These are phyloP conservation scores for Siderastrea siderea DNA, from an alignment of 92 coral and sea anemone species.

Conservation along the genomic window DNA sequence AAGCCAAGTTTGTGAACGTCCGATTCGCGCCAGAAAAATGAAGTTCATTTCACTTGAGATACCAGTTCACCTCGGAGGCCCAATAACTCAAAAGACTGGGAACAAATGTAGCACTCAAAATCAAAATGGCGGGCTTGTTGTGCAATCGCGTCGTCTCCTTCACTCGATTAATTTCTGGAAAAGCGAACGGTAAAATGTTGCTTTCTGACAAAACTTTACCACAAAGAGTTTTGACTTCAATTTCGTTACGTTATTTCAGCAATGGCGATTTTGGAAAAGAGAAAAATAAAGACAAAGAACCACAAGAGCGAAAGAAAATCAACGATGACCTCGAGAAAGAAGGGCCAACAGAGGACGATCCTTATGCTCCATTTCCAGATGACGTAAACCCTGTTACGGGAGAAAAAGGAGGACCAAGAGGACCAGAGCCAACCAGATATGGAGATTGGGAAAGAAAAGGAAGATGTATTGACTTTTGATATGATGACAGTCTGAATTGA, in stretches of 20 bases:
- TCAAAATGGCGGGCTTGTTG: slow-evolving; percentile 76
- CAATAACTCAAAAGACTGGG: background rate
- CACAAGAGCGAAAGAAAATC: slow-evolving; percentile 41
- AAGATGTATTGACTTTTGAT: slow-evolving; percentile 93
- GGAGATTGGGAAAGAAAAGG: slow-evolving; percentile 99
- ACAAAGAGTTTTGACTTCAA: background rate
- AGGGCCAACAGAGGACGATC: slow-evolving; percentile 74
- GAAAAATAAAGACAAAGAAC: slow-evolving; percentile 25
- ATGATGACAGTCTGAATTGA: background rate
- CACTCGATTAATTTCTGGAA: background rate
- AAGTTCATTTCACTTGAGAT: background rate
- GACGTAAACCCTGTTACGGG: slow-evolving; percentile 92
- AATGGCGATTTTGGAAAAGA: background rate
- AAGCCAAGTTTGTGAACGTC: background rate
- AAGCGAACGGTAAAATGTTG: background rate
- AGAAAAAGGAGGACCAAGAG: slow-evolving; percentile 96
- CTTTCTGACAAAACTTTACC: background rate
- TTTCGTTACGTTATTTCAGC: slow-evolving; percentile 13
- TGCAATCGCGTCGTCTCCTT: slow-evolving; percentile 11
- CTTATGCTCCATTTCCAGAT: slow-evolving; percentile 94
- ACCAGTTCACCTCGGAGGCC: slow-evolving; percentile 14
- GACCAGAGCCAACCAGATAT: slow-evolving; percentile 99
- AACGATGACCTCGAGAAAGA: slow-evolving; percentile 33
- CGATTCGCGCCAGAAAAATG: slow-evolving; percentile 43
- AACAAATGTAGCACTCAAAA: slow-evolving; percentile 43